Evolutionary conservation across 92 coral and sea anemone genomes (phyloP).

Genomic region (Zoanthus gigantus): DNA sequence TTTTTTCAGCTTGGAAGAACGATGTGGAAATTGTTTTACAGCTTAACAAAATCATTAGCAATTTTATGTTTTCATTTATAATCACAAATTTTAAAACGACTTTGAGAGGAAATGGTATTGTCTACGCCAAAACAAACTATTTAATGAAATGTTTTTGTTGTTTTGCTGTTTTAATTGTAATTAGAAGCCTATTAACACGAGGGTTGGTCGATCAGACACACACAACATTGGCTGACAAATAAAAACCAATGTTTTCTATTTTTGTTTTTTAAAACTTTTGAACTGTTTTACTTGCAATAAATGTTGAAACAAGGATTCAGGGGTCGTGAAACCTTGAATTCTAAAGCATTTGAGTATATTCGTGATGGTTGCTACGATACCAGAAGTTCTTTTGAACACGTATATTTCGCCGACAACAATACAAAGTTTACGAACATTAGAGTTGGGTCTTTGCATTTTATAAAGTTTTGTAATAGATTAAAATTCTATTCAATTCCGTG

Average conservation of each 20-base stretch:
- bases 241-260: background rate
- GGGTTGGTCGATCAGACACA: background rate
- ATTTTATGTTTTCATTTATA: slow-evolving; percentile 11
- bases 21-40: background rate
- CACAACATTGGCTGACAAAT: background rate
- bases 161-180: slow-evolving; percentile 37
- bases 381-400: slow-evolving; percentile 10
- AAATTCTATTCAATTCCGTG: slow-evolving; percentile 36
- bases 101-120: slow-evolving; percentile 33
- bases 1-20: background rate
- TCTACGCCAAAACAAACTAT: slow-evolving; percentile 6
- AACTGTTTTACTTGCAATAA: background rate
- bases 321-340: background rate
- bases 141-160: slow-evolving; percentile 23
- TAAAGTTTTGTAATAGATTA: slow-evolving; percentile 22
- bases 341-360: slow-evolving; percentile 9
- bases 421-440: slow-evolving; percentile 16
- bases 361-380: slow-evolving; percentile 41
- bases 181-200: slow-evolving; percentile 68
- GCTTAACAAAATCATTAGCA: background rate
- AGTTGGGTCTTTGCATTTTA: slow-evolving; percentile 14
- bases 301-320: background rate
- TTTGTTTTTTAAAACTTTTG: background rate
- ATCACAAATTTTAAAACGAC: slow-evolving; percentile 27
- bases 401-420: slow-evolving; percentile 15